Base-by-base conservation (phyloP, 2,797 vertebrate genomes). In the Parauchenoglanis punctatus region DNA sequence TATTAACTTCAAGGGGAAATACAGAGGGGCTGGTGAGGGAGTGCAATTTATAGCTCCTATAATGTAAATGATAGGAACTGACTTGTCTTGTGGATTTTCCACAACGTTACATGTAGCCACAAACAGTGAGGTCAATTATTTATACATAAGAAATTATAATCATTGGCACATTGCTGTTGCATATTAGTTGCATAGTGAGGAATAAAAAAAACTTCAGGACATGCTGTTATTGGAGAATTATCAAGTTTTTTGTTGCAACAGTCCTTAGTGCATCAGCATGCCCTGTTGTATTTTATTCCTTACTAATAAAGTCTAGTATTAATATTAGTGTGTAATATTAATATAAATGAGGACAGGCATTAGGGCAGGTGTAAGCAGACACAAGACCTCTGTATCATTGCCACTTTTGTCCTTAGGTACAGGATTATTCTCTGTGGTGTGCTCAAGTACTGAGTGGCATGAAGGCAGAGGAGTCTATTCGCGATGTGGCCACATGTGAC, bases 351-450 rank as follows among this genome's bases (percentile, higher is more conserved):
- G 10, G 76, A 58, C 49, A 7, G 28, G 12, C 12, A 20, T 77
- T 54, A 20, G n/a, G 7, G 54, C 20, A 23, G 31, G 18, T 40
- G 77, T 40, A 82, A 18, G 28, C 7, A 59, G 52, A 17, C 58
- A 40, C 12, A 13, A 56, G 0, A 46, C 10, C 20, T 63, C n/a
- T 78, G n/a, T 61, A 81, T 76, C 31, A 56, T 44, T 67, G 7
- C 52, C 49, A 68, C n/a, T 44, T 40, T 65, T 76, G 40, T 86
- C 84, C 90, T 8, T 91, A 98, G 97, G 96, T 93, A 0, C 94
- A 94, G 92, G 96, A 98, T 87, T 97, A 96, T 89, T 91, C 93
- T 81, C 95, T 96, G 77, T 97, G 97, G 97, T 94, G 95, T 72
- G 92, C 95, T 61, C 94, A 96, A 84, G 89, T 96, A 67, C 92